Evolutionary conservation across 2,797 vertebrate species (phyloP), one percentile per base, ranked within the genome.

Genomic region (Galaxias olidus): DNA sequence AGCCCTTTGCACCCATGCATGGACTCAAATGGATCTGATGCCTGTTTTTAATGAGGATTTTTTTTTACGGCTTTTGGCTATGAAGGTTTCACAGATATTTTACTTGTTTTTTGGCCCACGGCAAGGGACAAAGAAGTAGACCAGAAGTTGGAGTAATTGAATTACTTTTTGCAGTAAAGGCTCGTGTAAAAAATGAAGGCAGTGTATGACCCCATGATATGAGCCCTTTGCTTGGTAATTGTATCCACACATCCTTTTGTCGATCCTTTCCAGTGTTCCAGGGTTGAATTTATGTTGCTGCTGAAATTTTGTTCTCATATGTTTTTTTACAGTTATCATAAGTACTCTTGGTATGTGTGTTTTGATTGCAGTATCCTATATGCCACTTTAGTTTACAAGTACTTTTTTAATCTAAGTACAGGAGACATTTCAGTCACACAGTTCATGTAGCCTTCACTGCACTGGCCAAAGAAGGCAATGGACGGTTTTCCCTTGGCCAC

Each of bases 1-100:
- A 88, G 80, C 74, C 72, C 50, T 74, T 66, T 82, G 84, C 79
- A 83, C 72, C 84, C 79, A 84, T 80, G 87, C 83, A 61, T 85
- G 76, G 76, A 78, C 74, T 82, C 68, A 67, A 83, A 88, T 86
- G 72, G 88, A 84, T 86, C 77, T 75, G 73, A 89, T 87, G 85
- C 79, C 79, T 74, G 67, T 78, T 89, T 89, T 86, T 90, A 91
- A 91, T 89, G 88, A 89, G 85, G 79, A 48, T 82, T 77, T 82
- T 88, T n/a, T 90, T 90, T 89, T 89, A 89, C 79, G 89, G 88
- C 88, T 85, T 81, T 79, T 91, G 88, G 85, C 81, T 69, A 86
- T 82, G 82, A 85, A 82, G 82, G 69, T 86, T 90, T 88, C 75
- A 77, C 84, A 85, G 82, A 88, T 83, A 79, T 88, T 86, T 83